Evolutionary conservation across 1,140 invertebrate species (phyloP), one percentile per base, ranked within the genome.

Genomic region (Lineus longissimus): DNA sequence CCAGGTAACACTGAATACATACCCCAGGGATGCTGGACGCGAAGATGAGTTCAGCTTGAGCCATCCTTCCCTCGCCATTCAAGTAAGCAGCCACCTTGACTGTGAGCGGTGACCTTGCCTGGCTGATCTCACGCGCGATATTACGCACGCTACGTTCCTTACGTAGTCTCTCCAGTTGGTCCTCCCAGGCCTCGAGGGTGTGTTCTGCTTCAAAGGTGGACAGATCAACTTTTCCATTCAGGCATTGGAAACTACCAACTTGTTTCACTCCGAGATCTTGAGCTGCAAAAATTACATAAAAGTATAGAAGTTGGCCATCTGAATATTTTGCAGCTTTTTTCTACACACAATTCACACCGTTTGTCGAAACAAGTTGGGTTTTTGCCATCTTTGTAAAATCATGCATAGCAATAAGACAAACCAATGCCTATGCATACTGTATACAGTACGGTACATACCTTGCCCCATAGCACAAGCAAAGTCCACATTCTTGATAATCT

Each of bases 381-480:
- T n/a, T n/a, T n/a, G n/a, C n/a, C n/a, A n/a, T n/a, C n/a, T n/a
- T n/a, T n/a, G n/a, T n/a, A n/a, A n/a, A n/a, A n/a, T n/a, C n/a
- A n/a, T n/a, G n/a, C n/a, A n/a, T n/a, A n/a, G n/a, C n/a, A n/a
- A n/a, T n/a, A n/a, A n/a, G n/a, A n/a, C n/a, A n/a, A n/a, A n/a
- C n/a, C n/a, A n/a, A n/a, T n/a, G n/a, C n/a, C n/a, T n/a, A n/a
- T n/a, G n/a, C n/a, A n/a, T n/a, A n/a, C n/a, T n/a, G n/a, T n/a
- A n/a, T n/a, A n/a, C n/a, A n/a, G n/a, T n/a, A n/a, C n/a, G n/a
- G n/a, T n/a, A 23, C 70, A 70, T 60, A 82, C 80, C 77, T 69
- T 75, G 70, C 58, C 79, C 79, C 75, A 81, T 80, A 55, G 76
- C 73, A 73, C 79, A 82, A 58, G 75, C 67, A 61, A 82, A 82